These are phyloP conservation scores for Therioaphis trifolii DNA, from an alignment of 2,888 invertebrate species.

Conservation along the genomic window DNA sequence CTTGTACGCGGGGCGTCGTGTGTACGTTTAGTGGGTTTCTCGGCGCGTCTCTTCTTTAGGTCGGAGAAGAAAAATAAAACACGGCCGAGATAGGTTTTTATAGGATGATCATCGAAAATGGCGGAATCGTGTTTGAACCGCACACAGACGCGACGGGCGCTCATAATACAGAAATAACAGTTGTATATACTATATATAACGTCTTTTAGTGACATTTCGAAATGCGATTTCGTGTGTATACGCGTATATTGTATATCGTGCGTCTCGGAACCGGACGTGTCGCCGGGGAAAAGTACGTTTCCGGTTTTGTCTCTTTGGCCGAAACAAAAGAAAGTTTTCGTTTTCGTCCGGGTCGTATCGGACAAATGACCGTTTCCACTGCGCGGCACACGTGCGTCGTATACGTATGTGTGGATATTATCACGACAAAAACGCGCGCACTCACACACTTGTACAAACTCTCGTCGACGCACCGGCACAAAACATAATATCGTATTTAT, in stretches of 20 bases:
- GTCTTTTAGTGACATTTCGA: not conserved
- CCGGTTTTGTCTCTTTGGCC: not conserved
- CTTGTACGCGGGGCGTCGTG: too few species aligned
- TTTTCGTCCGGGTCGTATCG: not conserved
- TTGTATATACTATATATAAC: too few species aligned
- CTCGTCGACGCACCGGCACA: too few species aligned
- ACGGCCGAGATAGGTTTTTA: not conserved
- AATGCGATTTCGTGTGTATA: slow-evolving; percentile 31
- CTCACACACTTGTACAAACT: not conserved
- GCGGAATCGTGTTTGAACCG: not conserved
- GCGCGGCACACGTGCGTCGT: not conserved
- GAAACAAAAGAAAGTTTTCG: slow-evolving; percentile 26
- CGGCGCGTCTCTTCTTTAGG: too few species aligned
- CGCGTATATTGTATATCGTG: too few species aligned
- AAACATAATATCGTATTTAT: slow-evolving; percentile 14
- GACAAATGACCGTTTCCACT: not conserved
- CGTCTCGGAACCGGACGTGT: slow-evolving; percentile 17
- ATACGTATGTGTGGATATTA: not conserved
- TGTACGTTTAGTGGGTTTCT: too few species aligned
- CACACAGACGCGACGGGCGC: not conserved
- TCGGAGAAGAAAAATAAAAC: too few species aligned
- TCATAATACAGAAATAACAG: too few species aligned
- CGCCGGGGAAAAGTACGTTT: slow-evolving; percentile 42
- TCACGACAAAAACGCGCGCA: not conserved
- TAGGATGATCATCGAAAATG: not conserved